Evolutionary conservation across 2,113 vertebrate genomes (phyloP).

Genomic region (Cyprinus carpio): DNA sequence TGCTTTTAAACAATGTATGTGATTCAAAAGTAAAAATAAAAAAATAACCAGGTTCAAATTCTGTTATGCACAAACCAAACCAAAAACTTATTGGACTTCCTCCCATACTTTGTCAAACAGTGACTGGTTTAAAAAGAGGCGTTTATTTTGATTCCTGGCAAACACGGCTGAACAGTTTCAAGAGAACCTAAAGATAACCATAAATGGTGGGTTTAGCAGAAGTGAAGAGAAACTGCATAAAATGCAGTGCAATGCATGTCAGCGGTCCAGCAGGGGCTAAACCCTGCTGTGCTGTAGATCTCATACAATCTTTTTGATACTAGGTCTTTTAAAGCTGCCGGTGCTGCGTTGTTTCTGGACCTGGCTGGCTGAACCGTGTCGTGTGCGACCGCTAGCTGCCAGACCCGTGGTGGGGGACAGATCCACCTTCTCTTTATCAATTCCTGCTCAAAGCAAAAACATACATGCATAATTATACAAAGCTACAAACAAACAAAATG

Average conservation of each 20-base stretch:
- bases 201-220: background rate
- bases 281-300: slow-evolving; percentile 14
- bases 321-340: slow-evolving; percentile 95
- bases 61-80: background rate
- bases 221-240: slow-evolving; percentile 1
- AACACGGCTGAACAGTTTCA: slow-evolving; percentile 7
- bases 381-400: slow-evolving; percentile 87
- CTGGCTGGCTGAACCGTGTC: slow-evolving; percentile 97
- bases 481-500: background rate
- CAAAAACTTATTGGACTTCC: background rate
- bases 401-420: slow-evolving; percentile 90
- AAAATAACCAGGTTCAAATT: no score
- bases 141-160: slow-evolving; percentile 38
- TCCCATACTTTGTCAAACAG: slow-evolving; percentile 18
- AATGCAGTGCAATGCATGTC: slow-evolving; percentile 40
- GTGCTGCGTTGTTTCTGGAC: slow-evolving; percentile 97
- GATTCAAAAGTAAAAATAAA: background rate
- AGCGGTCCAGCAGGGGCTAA: slow-evolving; percentile 3
- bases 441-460: slow-evolving; percentile 73
- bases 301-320: slow-evolving; percentile 98
- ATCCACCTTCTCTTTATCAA: slow-evolving; percentile 97
- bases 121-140: slow-evolving; percentile 3
- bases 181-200: slow-evolving; percentile 5
- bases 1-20: slow-evolving; percentile 28
- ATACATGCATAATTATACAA: background rate